Evolutionary conservation across 1,140 invertebrate genomes (phyloP), one percentile per base, ranked within the genome.

Genomic region (Watersipora subatra): DNA sequence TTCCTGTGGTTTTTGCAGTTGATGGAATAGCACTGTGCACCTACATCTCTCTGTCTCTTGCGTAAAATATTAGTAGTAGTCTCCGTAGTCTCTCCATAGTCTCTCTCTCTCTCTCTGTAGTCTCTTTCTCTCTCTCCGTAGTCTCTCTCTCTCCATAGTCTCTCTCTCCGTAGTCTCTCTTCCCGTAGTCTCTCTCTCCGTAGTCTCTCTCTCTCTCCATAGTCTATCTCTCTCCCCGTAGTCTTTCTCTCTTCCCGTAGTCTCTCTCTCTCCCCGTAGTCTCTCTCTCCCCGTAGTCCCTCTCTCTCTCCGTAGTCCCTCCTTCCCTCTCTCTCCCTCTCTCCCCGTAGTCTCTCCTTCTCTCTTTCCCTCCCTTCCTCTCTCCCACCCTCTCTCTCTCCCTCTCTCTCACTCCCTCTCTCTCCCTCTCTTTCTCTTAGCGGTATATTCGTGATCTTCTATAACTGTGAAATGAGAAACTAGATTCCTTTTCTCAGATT

Each of bases 331-430:
- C n/a, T n/a, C n/a, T n/a, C n/a, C n/a, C n/a, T n/a, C n/a, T n/a
- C n/a, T n/a, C n/a, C n/a, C n/a, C n/a, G n/a, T n/a, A n/a, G n/a
- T n/a, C n/a, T n/a, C n/a, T 64, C n/a, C 26, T 22, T 57, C n/a
- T 57, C 19, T 57, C 28, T 27, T 7, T 7, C 17, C 25, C n/a
- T 27, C 7, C 28, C 2, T n/a, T 20, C 20, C 3, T 20, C 25
- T 3, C 20, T 20, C 55, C n/a, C n/a, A n/a, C n/a, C n/a, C n/a
- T n/a, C n/a, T n/a, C n/a, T n/a, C n/a, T n/a, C n/a, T n/a, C n/a
- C 12, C 24, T 64, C 0, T 64, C 55, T 64, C 55, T 64, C 0
- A 57, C 63, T 28, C 63, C 57, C 63, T 58, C 46, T 64, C 63
- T 58, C 30, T 64, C 63, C 27, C 63, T 61, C 63, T 59, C 30